phyloP scores from a whole-genome alignment of 2,113 vertebrate species.

The Tylochromis polylepis region DNA sequence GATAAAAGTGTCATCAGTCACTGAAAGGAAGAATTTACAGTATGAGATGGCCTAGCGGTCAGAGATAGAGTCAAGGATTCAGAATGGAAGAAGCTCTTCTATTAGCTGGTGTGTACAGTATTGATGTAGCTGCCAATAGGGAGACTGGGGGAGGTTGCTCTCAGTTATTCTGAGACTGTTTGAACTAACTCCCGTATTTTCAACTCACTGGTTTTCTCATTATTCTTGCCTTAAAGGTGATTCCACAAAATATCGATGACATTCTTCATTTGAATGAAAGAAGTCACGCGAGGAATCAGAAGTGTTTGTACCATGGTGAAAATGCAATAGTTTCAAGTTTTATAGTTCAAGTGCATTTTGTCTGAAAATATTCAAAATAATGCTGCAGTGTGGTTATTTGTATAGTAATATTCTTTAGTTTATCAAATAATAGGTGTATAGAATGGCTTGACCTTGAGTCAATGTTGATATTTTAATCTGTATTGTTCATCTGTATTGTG shows the following conservation, averaged over 20 bases:
- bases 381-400: not conserved
- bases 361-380: not conserved
- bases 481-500: not conserved
- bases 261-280: not conserved
- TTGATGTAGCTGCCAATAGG: not conserved
- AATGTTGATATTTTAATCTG: not conserved
- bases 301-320: not conserved
- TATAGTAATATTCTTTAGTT: not conserved
- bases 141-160: not conserved
- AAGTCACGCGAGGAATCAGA: not conserved
- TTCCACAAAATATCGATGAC: not conserved
- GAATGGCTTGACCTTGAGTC: not conserved
- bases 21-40: not conserved
- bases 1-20: slow-evolving; percentile 2
- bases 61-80: not conserved
- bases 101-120: not conserved
- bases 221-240: not conserved
- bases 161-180: not conserved
- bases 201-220: not conserved
- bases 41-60: not conserved
- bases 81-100: not conserved
- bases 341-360: not conserved
- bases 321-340: not conserved
- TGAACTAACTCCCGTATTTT: not conserved
- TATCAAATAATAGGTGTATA: not conserved